Evolutionary conservation across 2,113 vertebrate genomes (phyloP).

Genomic region (Pomatorhinus ruficollis): DNA sequence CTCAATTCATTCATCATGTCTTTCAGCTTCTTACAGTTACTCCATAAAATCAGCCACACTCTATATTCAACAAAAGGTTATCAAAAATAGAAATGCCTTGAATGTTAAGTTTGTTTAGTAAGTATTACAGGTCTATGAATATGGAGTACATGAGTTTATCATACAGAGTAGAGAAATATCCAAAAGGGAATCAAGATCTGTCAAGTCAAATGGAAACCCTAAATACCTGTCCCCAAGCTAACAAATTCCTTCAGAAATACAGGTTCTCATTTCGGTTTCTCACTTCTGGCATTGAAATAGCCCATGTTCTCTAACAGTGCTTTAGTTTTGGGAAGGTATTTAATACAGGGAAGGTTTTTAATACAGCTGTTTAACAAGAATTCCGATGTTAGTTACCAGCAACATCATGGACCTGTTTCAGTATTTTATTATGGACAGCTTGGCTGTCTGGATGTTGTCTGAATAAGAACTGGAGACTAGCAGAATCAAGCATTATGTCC

Average conservation of each 20-base stretch:
- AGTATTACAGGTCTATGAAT: not conserved
- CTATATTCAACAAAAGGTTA: slow-evolving; percentile 9
- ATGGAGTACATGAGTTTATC: not conserved
- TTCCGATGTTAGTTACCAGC: not conserved
- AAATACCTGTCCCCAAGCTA: not conserved
- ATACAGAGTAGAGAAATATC: not conserved
- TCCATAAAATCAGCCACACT: slow-evolving; percentile 25
- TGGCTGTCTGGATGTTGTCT: not conserved
- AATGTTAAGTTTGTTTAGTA: slow-evolving; percentile 33
- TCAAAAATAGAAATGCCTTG: slow-evolving; percentile 29
- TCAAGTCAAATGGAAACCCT: not conserved
- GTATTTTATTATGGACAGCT: not conserved
- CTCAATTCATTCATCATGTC: slow-evolving; percentile 35
- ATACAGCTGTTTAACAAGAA: not conserved
- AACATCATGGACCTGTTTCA: not conserved
- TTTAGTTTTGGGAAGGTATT: not conserved
- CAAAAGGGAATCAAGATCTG: not conserved
- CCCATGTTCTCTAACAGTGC: not conserved
- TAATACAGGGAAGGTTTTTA: too few species aligned
- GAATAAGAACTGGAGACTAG: not conserved
- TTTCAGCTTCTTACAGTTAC: slow-evolving; percentile 14
- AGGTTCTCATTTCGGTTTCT: not conserved
- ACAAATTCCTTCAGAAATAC: not conserved
- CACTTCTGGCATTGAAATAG: not conserved
- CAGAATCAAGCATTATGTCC: not conserved